Evolutionary conservation across 92 coral and sea anemone species (phyloP).

Genomic region (Phenganax marumi): DNA sequence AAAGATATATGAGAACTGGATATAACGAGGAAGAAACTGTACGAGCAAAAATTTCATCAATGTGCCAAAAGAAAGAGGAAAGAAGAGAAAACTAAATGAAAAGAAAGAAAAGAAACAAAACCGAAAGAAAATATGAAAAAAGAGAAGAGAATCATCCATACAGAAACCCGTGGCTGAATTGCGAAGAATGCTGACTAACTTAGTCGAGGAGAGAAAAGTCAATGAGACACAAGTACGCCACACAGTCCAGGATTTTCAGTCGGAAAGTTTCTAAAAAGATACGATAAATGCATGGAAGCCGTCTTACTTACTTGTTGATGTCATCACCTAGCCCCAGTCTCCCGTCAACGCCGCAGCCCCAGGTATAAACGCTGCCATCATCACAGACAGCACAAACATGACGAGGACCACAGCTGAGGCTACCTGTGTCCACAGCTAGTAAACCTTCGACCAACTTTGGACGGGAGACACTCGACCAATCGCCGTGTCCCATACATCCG

Average conservation of each 20-base stretch:
- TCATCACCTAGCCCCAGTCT: constrained; percentile 96
- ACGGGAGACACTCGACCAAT: constrained; percentile 79
- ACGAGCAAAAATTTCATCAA: too few relatives aligned
- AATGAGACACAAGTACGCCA: too few relatives aligned
- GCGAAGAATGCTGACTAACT: too few relatives aligned
- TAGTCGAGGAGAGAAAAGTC: background rate
- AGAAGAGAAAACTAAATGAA: too few relatives aligned
- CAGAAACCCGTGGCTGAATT: too few relatives aligned
- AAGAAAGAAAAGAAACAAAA: too few relatives aligned
- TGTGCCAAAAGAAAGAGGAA: too few relatives aligned
- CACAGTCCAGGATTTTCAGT: too few relatives aligned
- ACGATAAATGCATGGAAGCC: background rate
- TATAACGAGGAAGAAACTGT: too few relatives aligned
- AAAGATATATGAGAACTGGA: too few relatives aligned
- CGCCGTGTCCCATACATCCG: constrained; percentile 97
- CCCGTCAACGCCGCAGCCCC: constrained; percentile 97
- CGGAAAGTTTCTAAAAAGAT: background rate
- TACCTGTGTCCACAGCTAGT: constrained; percentile 88
- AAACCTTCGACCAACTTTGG: constrained; percentile 96
- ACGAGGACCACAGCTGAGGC: constrained; percentile 83
- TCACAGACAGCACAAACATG: constrained; percentile 92
- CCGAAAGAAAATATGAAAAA: too few relatives aligned
- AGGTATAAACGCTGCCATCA: constrained; percentile 87
- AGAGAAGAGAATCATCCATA: too few relatives aligned
- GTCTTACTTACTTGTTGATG: constrained; percentile 71